Evolutionary conservation across 2,888 invertebrate genomes (phyloP), one percentile per base, ranked within the genome.

Genomic region (Leucozona laternaria): DNA sequence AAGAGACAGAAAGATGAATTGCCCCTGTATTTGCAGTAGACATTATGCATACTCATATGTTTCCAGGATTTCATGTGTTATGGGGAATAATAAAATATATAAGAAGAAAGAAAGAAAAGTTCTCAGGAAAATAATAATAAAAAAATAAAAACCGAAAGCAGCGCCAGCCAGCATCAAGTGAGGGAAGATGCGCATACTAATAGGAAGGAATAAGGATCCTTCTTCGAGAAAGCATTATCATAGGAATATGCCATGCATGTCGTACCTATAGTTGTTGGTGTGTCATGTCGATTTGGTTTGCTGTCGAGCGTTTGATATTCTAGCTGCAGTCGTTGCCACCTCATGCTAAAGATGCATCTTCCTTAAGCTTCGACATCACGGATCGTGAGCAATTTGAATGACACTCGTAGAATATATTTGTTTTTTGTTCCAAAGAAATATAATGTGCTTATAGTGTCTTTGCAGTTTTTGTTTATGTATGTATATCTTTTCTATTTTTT

Each of bases 1-100:
- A 10, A 11, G 66, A 45, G 20, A 58, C 17, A 58, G 13, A 37
- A 37, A 58, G 40, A 62, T 62, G 40, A 22, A 62, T 62, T n/a
- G 60, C 37, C 1, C 22, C 34, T 62, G 60, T 43, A 68, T 70
- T 70, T 80, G 40, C 53, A 37, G 17, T 37, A 70, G 45, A 76
- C 76, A 76, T 77, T 76, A 77, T 81, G 71, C 77, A 81, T 71
- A 62, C 62, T 66, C 73, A 53, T 70, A 75, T 60, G 55, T 40
- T 70, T 60, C 28, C 15, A 55, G 22, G 20, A 31, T 50, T 64
- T 37, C 28, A 37, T 25, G 62, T 70, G 34, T 71, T 58, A 62
- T 17, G 62, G 25, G 11, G 43, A 62, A 62, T 62, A 43, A 43
- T 62, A 43, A 43, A 62, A 43, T 31, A 34, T 22, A 31, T 7